Conservation (phyloP, 53 echinoderm and acorn worm genomes). For the Astropecten irregularis region DNA sequence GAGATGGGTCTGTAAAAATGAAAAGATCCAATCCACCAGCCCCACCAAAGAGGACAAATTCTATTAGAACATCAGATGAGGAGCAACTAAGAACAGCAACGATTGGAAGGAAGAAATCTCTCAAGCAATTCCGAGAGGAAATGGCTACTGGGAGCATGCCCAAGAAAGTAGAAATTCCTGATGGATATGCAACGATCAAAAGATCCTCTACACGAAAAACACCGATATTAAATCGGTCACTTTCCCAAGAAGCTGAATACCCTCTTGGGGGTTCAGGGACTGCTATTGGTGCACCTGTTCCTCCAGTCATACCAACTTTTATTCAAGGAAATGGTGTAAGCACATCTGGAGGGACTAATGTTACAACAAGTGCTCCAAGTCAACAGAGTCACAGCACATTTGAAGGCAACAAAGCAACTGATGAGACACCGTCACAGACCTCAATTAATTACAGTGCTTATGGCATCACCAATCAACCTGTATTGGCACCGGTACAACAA, state of each 20-base stretch:
- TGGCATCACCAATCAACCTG: slow-evolving; percentile 46
- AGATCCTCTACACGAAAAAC: slow-evolving; percentile 79
- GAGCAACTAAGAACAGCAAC: slow-evolving; percentile 92
- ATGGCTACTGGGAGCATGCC: slow-evolving; percentile 72
- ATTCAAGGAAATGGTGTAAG: not conserved
- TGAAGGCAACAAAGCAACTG: not conserved
- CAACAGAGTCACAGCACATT: slow-evolving; percentile 43
- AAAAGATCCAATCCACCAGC: slow-evolving; percentile 80
- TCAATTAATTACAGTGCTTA: slow-evolving; percentile 39
- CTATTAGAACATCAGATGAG: slow-evolving; percentile 67
- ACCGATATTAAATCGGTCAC: slow-evolving; percentile 18
- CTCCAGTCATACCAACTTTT: slow-evolving; percentile 11
- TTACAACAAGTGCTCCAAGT: not conserved
- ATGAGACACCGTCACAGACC: slow-evolving; percentile 36
- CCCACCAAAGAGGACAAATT: slow-evolving; percentile 84
- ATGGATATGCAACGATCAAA: slow-evolving; percentile 95
- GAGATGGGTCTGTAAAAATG: slow-evolving; percentile 69
- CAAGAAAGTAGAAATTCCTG: slow-evolving; percentile 74
- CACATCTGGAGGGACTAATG: not conserved
- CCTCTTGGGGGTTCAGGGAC: slow-evolving; percentile 53
- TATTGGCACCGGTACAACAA: slow-evolving; percentile 25
- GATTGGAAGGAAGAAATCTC: slow-evolving; percentile 92
- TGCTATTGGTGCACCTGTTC: slow-evolving; percentile 35
- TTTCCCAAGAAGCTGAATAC: slow-evolving; percentile 51
- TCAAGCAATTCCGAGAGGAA: slow-evolving; percentile 92